Evolutionary conservation across 2,113 vertebrate species (phyloP), one percentile per base, ranked within the genome.

Genomic region (Psilopsiagon aurifrons): DNA sequence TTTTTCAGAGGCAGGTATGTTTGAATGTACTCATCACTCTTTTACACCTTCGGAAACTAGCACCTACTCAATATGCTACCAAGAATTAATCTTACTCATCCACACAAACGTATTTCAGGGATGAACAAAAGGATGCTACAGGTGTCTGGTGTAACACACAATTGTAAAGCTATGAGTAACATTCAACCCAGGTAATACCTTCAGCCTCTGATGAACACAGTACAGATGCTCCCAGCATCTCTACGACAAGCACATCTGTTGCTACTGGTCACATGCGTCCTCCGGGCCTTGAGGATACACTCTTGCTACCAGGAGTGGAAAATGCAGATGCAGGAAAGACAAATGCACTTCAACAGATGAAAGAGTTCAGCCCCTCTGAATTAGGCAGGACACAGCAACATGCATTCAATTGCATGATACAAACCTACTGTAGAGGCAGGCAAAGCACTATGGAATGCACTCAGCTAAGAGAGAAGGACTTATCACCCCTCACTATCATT

Each of bases 261-360:
- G 57, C 33, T 59, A 23, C 33, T 23, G 57, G 33, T 59, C 57
- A n/a, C 22, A 59, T 35, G 33, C 33, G 24, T 59, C 33, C 33
- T 35, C 13, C 35, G 20, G 24, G 14, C 16, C 49, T 27, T n/a
- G 43, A 73, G 52, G 20, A 64, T 25, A 73, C 3, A 2, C 4
- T 55, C 31, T 46, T 7, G 25, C 15, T 35, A 19, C 6, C 46
- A 79, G 29, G 31, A 78, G 24, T 82, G 78, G 28, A 35, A 90
- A 60, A 41, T 2, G 0, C 4, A 0, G 7, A 9, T 6, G 55
- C 51, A 18, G 24, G 63, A 80, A 71, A 73, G n/a, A 66, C 6
- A 86, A 80, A 83, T 9, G 17, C 47, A 14, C 23, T 55, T 54
- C 55, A 88, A 44, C 11, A 46, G 22, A 9, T 22, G 33, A 35